Conservation (phyloP, 2,888 invertebrate species). For the Scrobipalpa atriplicella region DNA sequence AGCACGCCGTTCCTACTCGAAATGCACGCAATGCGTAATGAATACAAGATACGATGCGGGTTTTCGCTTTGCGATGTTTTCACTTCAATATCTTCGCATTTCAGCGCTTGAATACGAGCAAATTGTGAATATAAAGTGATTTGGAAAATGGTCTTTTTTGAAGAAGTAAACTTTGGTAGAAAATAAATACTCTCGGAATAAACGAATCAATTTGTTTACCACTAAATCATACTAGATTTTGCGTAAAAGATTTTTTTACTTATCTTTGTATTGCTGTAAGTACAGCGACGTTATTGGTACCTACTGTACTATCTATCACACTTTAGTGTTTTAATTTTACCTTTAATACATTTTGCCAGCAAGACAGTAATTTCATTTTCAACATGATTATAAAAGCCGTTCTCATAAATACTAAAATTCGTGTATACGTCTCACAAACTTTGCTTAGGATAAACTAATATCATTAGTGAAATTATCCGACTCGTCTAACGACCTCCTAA, state of each 20-base stretch:
- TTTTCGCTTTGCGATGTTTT: slow-evolving; percentile 7
- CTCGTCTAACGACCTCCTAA: neutral
- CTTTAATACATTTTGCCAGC: neutral
- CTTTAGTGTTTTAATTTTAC: neutral
- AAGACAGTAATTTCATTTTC: neutral
- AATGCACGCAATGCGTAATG: slow-evolving; percentile 24
- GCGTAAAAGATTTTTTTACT: too few relatives aligned
- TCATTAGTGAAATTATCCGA: slow-evolving; percentile 4
- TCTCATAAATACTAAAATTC: neutral
- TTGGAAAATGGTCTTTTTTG: neutral
- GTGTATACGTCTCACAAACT: neutral
- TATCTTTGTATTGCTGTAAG: too few relatives aligned
- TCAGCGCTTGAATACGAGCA: neutral
- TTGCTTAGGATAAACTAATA: neutral
- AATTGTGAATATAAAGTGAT: neutral
- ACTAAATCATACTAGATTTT: too few relatives aligned
- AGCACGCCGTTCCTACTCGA: neutral
- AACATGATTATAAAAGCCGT: neutral
- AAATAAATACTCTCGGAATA: neutral
- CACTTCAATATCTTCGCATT: neutral
- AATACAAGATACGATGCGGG: slow-evolving; percentile 25
- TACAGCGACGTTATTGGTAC: too few relatives aligned
- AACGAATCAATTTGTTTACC: too few relatives aligned
- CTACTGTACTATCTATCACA: too few relatives aligned
- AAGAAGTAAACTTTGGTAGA: neutral